A percentile compares a stretch with the other conserved stretches of the same genome.
Evolutionary conservation across 2,888 invertebrate genomes (phyloP).

Genomic region (Girardia tigrina): DNA sequence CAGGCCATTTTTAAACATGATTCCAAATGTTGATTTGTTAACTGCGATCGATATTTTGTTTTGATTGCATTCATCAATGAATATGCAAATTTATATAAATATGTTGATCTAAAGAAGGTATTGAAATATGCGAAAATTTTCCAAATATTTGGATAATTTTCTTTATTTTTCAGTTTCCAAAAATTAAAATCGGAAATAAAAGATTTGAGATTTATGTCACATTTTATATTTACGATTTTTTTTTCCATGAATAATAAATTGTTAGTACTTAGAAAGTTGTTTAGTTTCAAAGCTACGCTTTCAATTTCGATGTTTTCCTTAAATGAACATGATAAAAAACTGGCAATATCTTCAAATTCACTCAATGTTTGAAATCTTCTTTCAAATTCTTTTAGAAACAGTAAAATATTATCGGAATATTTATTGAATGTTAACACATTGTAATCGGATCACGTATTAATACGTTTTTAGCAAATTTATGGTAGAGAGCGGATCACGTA

Average conservation of each 20-base stretch:
- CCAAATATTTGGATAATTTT: neutral
- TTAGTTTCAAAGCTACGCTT: neutral
- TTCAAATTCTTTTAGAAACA: no score
- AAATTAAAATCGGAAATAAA: neutral
- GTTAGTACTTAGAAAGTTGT: neutral
- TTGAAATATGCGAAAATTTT: neutral
- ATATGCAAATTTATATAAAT: neutral
- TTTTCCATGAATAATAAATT: neutral
- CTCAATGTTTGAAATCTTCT: neutral
- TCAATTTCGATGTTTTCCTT: neutral
- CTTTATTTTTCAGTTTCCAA: neutral
- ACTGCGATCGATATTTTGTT: no score
- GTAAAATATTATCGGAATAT: no score
- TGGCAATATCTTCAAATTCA: neutral
- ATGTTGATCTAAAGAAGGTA: neutral
- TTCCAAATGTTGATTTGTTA: no score
- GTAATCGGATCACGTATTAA: no score
- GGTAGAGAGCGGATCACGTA: no score
- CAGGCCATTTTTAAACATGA: no score
- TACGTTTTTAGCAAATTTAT: no score
- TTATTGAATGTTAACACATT: no score
- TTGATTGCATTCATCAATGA: neutral
- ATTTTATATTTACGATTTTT: neutral
- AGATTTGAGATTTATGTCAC: neutral
- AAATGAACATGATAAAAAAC: neutral